Base-by-base conservation (phyloP, 2,797 vertebrate species). In the Takifugu rubripes region DNA sequence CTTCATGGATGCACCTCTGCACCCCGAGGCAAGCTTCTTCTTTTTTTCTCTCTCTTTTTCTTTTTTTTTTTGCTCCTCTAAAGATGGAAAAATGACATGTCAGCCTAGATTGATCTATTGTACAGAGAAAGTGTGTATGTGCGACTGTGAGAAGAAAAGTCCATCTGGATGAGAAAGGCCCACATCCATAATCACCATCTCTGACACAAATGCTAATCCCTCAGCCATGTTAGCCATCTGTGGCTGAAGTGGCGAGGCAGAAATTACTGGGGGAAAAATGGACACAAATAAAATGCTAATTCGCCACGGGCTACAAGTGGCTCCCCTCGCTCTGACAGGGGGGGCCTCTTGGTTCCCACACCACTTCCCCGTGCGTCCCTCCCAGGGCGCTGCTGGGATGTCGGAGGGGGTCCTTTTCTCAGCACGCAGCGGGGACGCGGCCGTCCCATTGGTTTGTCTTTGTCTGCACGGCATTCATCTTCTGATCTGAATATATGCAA, bases 401-500 rank as follows among this genome's bases (percentile, higher is more conserved):
- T 81, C 64, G 67, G 56, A 70, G 77, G 72, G 36, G 36, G 36
- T 40, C 79, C 68, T 78, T 68, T 59, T 59, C 78, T 70, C 68
- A 77, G 79, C 56, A 65, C 59, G 53, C 79, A 65, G 77, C 68
- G 31, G 79, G 72, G 77, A 78, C 61, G 68, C 75, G 45, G 74
- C 59, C 69, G 72, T 82, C 81, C 74, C 65, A 85, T 85, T 79
- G 84, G 83, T 65, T 66, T n/a, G 70, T 78, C 81, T 86, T 90
- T 89, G 85, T 89, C 79, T 82, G 76, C 87, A 69, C 58, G 71
- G 65, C 79, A 81, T 86, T 87, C 84, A 86, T 74, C 50, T 55
- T 44, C 56, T 76, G 48, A 92, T 92, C 86, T 90, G 77, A 91
- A 91, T 91, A 91, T 86, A 91, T 91, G 91, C 88, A 91, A 90